These are phyloP conservation scores for Pseudorectes ferrugineus DNA, from an alignment of 2,113 vertebrate genomes.

Conservation along the genomic window DNA sequence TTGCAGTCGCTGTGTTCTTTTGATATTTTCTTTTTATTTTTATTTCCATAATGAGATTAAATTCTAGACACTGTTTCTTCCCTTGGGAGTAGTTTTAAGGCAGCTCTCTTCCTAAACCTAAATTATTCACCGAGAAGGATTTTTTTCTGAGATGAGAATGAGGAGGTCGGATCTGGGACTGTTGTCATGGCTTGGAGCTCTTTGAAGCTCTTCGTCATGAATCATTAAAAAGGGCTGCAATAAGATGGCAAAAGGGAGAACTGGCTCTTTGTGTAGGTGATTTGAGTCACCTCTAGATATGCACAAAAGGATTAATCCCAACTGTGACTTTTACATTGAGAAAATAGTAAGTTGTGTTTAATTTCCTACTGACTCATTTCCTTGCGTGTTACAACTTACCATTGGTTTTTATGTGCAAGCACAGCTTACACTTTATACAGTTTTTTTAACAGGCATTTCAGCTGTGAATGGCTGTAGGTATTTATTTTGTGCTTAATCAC, in stretches of 20 bases:
- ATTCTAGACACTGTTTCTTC: constrained; percentile 3
- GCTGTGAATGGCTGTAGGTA: neutral
- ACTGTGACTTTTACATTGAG: neutral
- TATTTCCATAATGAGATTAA: constrained; percentile 41
- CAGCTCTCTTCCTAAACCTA: neutral
- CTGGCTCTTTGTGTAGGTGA: constrained; percentile 11
- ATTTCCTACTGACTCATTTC: constrained; percentile 24
- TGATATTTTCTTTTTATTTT: constrained; percentile 45
- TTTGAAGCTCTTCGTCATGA: constrained; percentile 42
- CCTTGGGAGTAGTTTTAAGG: constrained; percentile 15
- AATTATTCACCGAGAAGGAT: constrained; percentile 18
- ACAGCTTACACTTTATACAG: neutral
- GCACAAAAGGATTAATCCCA: neutral
- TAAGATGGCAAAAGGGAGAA: neutral
- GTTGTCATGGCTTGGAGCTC: constrained; percentile 1
- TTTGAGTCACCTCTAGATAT: neutral
- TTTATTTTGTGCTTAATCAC: neutral
- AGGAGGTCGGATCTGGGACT: neutral
- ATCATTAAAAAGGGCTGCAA: constrained; percentile 36
- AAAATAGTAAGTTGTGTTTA: neutral
- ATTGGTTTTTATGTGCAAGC: neutral
- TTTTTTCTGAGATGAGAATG: neutral
- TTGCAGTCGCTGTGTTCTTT: neutral
- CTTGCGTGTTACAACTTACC: neutral
- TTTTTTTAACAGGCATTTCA: neutral